Base-by-base conservation (phyloP, 2,113 vertebrate species). In the Thinocorus orbignyianus region DNA sequence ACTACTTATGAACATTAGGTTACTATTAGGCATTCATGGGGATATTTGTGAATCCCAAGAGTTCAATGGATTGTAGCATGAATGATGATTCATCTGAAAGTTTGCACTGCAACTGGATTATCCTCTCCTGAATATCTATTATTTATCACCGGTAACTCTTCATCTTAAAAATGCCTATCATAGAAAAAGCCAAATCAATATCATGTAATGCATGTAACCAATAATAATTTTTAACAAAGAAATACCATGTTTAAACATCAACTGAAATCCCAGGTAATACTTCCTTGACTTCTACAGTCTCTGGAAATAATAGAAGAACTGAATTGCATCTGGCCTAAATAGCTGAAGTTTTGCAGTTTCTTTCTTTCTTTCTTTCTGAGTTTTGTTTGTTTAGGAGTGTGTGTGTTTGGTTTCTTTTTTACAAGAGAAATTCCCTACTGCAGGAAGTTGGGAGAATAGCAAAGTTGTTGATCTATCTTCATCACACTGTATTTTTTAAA, bases 21-120 rank as follows among this genome's bases (percentile, higher is more conserved):
- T 69, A 84, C 60, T 86, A n/a, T 16, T 39, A 81, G 37, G 23
- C 11, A 73, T 86, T 83, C 57, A 37, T 8, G 3, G 30, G 84
- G 20, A 60, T 91, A 74, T 91, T 84, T 93, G 64, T 81, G 65
- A 95, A 95, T 79, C 61, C 86, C 77, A 55, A 18, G 78, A 65
- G 66, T 90, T 95, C 81, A 87, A 65, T 58, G 70, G 48, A 76
- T 87, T 72, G 33, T 30, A 69, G 13, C 25, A 39, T 23, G 31
- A 90, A 87, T 39, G 20, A 94, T 64, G 65, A 87, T 72, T 90
- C 44, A 76, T 79, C 8, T 23, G 33, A 72, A 94, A 72, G 52
- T 85, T 89, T 87, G 8, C 49, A 85, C 20, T 76, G 42, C 65
- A 87, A 79, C 33, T 61, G 11, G 35, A 92, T 89, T 85, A 69